phyloP scores from a whole-genome alignment of 2,113 vertebrate species.

The Antechinus flavipes region DNA sequence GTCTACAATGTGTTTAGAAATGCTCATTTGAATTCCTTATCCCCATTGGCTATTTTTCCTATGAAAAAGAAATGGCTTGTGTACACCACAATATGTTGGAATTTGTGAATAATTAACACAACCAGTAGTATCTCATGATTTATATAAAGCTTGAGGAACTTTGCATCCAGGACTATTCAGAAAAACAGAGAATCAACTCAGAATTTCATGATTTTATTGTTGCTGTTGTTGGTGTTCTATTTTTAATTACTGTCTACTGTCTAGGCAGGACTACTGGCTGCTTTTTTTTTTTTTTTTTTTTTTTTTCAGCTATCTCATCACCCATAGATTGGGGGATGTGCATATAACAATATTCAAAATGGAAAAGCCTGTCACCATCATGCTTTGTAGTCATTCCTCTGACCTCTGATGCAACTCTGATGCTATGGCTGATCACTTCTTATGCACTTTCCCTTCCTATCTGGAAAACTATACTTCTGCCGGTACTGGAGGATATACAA shows the following conservation, averaged over 20 bases:
- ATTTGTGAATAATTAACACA: background rate
- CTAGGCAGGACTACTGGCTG: background rate
- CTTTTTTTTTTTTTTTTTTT: background rate
- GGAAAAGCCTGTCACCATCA: background rate
- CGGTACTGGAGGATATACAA: background rate
- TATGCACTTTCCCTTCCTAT: background rate
- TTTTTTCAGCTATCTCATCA: background rate
- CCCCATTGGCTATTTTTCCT: background rate
- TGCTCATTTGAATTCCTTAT: background rate
- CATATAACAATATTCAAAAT: too few species aligned
- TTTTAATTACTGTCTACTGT: too few species aligned
- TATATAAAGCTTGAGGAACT: background rate
- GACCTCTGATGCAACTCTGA: background rate
- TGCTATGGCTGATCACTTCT: background rate
- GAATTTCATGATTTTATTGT: background rate
- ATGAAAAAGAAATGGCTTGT: background rate
- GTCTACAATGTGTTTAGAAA: background rate
- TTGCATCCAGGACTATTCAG: background rate
- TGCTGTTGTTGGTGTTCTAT: too few species aligned
- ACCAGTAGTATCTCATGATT: background rate
- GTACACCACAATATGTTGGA: background rate
- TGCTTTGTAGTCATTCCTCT: background rate
- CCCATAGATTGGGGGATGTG: too few species aligned
- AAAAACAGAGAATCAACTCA: background rate
- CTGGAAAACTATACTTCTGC: background rate